Conservation (phyloP, 2,888 invertebrate species). For the Drosophila acutilabella region DNA sequence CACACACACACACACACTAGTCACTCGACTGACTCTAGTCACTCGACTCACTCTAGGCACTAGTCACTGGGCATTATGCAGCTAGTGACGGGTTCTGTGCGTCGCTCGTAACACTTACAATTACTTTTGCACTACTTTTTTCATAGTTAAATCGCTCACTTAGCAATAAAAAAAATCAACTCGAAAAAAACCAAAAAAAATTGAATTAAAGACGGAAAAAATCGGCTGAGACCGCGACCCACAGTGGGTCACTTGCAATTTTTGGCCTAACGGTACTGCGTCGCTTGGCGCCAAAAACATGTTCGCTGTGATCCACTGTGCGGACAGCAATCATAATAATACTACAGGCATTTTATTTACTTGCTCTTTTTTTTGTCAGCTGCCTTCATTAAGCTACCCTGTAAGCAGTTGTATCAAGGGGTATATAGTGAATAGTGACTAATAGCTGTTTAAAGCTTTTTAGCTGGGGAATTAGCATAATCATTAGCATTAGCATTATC, state of each 20-base stretch:
- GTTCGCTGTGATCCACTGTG: constrained; percentile 4
- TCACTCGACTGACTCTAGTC: background rate
- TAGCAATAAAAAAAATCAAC: background rate
- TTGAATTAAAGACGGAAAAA: background rate
- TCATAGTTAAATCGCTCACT: constrained; percentile 20
- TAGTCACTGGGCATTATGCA: too few relatives aligned
- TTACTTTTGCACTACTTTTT: constrained; percentile 80
- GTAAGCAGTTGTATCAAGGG: background rate
- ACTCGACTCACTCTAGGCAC: background rate
- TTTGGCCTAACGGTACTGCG: constrained; percentile 33
- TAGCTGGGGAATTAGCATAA: background rate
- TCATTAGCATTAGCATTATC: background rate
- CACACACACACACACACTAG: background rate
- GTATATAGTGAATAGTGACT: background rate
- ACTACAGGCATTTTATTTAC: constrained; percentile 38
- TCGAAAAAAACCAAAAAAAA: background rate
- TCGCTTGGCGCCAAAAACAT: background rate
- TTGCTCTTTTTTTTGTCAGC: constrained; percentile 11
- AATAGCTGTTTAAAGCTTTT: background rate
- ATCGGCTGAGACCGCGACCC: constrained; percentile 12
- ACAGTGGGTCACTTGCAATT: constrained; percentile 33
- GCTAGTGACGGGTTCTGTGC: constrained; percentile 59
- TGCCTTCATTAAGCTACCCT: constrained; percentile 41
- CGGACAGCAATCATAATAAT: constrained; percentile 39
- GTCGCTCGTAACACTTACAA: constrained; percentile 55